Base-by-base conservation (phyloP, 2,113 vertebrate genomes). In the Paradisaea rubra region DNA sequence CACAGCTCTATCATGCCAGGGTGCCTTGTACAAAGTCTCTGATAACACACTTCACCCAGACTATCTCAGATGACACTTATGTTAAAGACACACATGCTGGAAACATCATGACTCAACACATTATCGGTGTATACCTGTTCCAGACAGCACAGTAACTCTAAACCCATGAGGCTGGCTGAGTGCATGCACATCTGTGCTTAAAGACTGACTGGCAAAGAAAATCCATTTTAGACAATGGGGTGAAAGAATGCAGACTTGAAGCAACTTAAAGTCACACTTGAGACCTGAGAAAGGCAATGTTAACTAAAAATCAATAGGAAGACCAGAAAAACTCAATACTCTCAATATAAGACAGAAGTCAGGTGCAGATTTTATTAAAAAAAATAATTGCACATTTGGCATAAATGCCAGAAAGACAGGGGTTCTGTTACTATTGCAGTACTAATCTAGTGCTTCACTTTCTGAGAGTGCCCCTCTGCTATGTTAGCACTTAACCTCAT, bases 51-150 rank as follows among this genome's bases (percentile, higher is more conserved):
- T 56, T 81, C 68, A 64, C 45, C 45, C 89, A 47, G 30, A 42
- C 23, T 64, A 65, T 73, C 88, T 87, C 82, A 70, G 13, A 59
- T 27, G 20, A 70, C 81, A 49, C 54, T 39, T 50, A 57, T 1
- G 25, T 9, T 72, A 77, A 79, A 86, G 56, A 8, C 71, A 88
- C 27, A 17, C 1, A 2, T 9, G 31, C 49, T 9, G 20, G 49
- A 61, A 84, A 68, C 22, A 49, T 15, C 30, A 4, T 50, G 44
- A 92, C 44, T 30, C 0, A 3, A 66, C 73, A 76, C 20, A 13
- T 78, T 74, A 81, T 35, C 1, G 0, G 44, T 1, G 11, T 1
- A 2, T 31, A 89, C 65, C 60, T 79, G 69, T 44, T 16, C n/a
- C 72, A 87, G 49, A 20, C 31, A 84, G 81, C 53, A 64, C 52